Evolutionary conservation across 1,140 invertebrate genomes (phyloP), one percentile per base, ranked within the genome.

Genomic region (Diorhabda carinulata): DNA sequence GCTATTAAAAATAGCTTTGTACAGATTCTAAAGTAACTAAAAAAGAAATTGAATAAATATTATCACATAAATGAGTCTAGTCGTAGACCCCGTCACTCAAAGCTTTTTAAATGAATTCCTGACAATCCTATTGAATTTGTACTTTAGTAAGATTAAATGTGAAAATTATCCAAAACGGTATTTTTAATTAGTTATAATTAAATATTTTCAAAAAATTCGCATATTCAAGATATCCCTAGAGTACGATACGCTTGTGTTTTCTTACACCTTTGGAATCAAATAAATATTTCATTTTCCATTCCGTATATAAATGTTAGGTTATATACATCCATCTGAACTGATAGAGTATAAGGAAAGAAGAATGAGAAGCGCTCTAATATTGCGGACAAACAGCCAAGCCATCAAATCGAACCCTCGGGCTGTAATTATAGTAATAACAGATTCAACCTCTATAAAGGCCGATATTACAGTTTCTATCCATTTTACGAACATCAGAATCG

Each of bases 371-470:
- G 47, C 4, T 52, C 47, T 47, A 65, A 57, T 25, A 43, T 56
- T 41, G 41, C 64, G 47, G 52, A 40, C 69, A 70, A 71, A 76
- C 70, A 69, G 70, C 72, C 74, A 76, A 52, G 47, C 70, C 69
- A 66, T 74, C 70, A 71, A 64, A 69, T 62, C 67, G 72, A 61
- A 61, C 72, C 76, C 59, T 25, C 43, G 71, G 73, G 76, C 71
- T 74, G 72, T 77, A 77, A 77, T 77, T 77, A 77, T 77, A 74
- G 69, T 77, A 77, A 77, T 77, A 75, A 75, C 73, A 77, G 76
- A 77, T 77, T 73, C 72, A 74, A 67, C 71, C 70, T 67, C 72
- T 74, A 74, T 75, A 75, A 76, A 73, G 69, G 65, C 72, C 70
- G 72, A 74, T 77, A 75, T 75, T 74, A 73, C 74, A 73, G 73